phyloP scores from a whole-genome alignment of 2,113 vertebrate species.

The Odocoileus virginianus region DNA sequence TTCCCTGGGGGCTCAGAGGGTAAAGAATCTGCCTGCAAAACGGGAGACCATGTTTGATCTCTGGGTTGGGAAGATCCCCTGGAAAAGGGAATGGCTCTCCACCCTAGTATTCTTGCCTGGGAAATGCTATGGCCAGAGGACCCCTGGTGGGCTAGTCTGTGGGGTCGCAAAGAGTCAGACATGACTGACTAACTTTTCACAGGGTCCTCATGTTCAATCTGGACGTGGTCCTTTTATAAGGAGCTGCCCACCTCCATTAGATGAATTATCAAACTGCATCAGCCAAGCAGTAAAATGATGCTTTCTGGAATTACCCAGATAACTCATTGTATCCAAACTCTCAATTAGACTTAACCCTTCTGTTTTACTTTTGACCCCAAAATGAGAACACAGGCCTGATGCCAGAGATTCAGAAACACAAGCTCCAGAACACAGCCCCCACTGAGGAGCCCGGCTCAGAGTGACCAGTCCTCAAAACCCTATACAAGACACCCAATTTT shows the following conservation, averaged over 20 bases:
- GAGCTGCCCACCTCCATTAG: background rate
- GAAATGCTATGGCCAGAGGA: background rate
- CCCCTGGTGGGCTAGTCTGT: background rate
- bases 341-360: background rate
- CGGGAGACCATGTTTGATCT: background rate
- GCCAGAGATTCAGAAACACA: background rate
- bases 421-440: too few relatives aligned
- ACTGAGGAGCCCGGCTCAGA: rapidly evolving
- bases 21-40: background rate
- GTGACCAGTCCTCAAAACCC: background rate
- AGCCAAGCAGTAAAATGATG: background rate
- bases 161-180: background rate
- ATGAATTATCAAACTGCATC: background rate
- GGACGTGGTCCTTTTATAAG: background rate
- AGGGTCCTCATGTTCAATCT: background rate
- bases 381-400: background rate
- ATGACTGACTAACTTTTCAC: background rate
- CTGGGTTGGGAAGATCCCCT: background rate
- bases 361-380: conserved; percentile 22
- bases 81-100: background rate
- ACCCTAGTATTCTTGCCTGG: background rate
- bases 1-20: background rate
- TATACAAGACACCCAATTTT: background rate
- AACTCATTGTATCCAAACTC: background rate
- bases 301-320: background rate